Conservation (phyloP, 2,888 invertebrate genomes). For the Lasiommata megera region DNA sequence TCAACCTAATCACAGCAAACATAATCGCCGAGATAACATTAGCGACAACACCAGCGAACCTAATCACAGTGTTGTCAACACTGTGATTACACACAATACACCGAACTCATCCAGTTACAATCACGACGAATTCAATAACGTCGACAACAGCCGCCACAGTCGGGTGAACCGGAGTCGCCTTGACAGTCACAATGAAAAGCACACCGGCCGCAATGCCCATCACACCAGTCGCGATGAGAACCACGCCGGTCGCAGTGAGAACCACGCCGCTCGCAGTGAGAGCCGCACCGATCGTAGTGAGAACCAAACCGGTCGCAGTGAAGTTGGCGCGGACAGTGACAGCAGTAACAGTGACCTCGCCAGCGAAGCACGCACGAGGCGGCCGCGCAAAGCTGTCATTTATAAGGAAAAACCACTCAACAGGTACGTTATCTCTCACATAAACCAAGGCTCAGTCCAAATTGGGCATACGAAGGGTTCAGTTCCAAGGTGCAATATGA, state of each 20-base stretch:
- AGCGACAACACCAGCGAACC: background rate
- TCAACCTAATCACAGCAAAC: background rate
- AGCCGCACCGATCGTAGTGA: constrained; percentile 9
- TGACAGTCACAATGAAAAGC: constrained; percentile 10
- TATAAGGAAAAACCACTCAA: constrained; percentile 72
- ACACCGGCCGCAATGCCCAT: too few relatives aligned
- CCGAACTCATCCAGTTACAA: background rate
- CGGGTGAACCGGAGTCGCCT: background rate
- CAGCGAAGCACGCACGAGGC: constrained; percentile 46
- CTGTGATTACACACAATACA: background rate
- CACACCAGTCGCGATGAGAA: constrained; percentile 4
- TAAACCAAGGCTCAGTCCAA: too few relatives aligned
- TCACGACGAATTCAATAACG: background rate
- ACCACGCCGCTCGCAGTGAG: too few relatives aligned
- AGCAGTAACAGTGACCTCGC: constrained; percentile 36
- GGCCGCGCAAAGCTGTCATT: constrained; percentile 53
- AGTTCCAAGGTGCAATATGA: too few relatives aligned
- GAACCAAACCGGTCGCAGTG: constrained; percentile 40
- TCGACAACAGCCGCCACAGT: constrained; percentile 3
- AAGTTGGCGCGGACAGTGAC: constrained; percentile 35
- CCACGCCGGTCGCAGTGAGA: constrained; percentile 42
- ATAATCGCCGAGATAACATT: background rate
- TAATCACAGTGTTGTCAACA: too few relatives aligned
- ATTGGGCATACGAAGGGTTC: too few relatives aligned
- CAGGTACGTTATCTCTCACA: too few relatives aligned